phyloP scores from a whole-genome alignment of 2,888 invertebrate genomes.

The Caenorhabditis macrosperma region DNA sequence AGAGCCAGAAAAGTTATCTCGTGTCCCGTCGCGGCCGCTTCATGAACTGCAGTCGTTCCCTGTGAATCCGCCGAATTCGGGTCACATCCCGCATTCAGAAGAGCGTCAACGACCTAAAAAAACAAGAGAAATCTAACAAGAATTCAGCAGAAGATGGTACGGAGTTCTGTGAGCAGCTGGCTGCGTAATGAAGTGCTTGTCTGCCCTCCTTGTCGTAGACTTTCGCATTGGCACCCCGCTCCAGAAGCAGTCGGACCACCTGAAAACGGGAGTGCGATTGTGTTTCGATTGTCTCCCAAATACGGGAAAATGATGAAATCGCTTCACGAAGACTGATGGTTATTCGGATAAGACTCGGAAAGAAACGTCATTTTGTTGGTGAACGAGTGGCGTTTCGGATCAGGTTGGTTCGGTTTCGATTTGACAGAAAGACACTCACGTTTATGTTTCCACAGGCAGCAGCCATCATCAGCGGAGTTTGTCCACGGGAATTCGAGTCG shows the following conservation, averaged over 20 bases:
- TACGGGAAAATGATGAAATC: too few species aligned
- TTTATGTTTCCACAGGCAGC: slow-evolving; percentile 82
- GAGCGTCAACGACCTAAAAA: slow-evolving; percentile 63
- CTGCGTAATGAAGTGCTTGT: slow-evolving; percentile 66
- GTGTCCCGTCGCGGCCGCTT: slow-evolving; percentile 72
- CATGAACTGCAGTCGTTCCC: slow-evolving; percentile 73
- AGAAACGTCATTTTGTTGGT: background rate
- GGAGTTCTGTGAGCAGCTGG: slow-evolving; percentile 66
- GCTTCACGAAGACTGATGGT: background rate
- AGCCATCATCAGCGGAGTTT: slow-evolving; percentile 82
- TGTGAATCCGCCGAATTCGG: slow-evolving; percentile 62
- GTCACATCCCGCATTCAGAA: slow-evolving; percentile 63
- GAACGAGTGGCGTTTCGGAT: background rate
- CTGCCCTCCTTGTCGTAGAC: slow-evolving; percentile 54
- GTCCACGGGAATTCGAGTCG: slow-evolving; percentile 64
- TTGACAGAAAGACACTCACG: background rate
- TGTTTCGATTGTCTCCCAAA: background rate
- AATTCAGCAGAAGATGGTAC: too few species aligned
- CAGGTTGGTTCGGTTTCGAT: background rate
- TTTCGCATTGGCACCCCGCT: slow-evolving; percentile 52
- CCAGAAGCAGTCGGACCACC: slow-evolving; percentile 57
- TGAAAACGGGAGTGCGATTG: too few species aligned
- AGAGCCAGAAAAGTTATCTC: slow-evolving; percentile 68
- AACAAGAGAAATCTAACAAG: too few species aligned
- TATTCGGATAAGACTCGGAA: too few species aligned